These are phyloP conservation scores for Climacteris rufus DNA, from an alignment of 2,113 vertebrate genomes.

Conservation along the genomic window DNA sequence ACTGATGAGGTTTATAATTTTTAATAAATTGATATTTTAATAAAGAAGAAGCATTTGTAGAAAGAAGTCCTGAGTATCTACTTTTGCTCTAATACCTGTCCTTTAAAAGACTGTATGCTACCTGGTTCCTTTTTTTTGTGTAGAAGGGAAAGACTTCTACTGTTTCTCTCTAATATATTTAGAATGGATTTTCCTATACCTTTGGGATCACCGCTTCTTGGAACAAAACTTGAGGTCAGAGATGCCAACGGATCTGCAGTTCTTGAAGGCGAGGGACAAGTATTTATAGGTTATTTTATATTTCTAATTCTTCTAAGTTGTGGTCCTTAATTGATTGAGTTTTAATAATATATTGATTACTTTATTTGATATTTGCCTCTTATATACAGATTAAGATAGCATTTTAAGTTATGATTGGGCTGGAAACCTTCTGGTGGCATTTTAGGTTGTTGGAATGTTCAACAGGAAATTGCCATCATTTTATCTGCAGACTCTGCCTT, in stretches of 20 bases:
- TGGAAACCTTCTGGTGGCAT: neutral
- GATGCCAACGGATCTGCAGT: slow-evolving; percentile 71
- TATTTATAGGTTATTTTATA: slow-evolving; percentile 85
- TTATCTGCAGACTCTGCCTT: neutral
- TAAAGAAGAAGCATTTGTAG: neutral
- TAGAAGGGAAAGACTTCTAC: neutral
- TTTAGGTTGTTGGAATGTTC: neutral
- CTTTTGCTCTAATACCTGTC: neutral
- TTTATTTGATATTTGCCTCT: neutral
- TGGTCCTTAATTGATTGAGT: neutral
- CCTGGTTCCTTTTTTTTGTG: neutral
- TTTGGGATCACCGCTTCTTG: slow-evolving; percentile 83
- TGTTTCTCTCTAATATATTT: slow-evolving; percentile 17
- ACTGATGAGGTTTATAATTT: neutral
- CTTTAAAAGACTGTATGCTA: neutral
- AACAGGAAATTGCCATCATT: neutral
- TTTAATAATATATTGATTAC: neutral
- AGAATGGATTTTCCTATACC: slow-evolving; percentile 74
- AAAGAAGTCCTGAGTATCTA: neutral
- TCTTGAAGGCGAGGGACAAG: slow-evolving; percentile 87
- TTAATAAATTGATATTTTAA: neutral
- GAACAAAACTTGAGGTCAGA: slow-evolving; percentile 86
- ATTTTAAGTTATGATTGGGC: neutral
- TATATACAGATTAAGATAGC: neutral
- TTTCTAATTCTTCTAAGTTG: neutral